These are phyloP conservation scores for Potorous gilbertii DNA, from an alignment of 2,797 vertebrate species.

Conservation along the genomic window DNA sequence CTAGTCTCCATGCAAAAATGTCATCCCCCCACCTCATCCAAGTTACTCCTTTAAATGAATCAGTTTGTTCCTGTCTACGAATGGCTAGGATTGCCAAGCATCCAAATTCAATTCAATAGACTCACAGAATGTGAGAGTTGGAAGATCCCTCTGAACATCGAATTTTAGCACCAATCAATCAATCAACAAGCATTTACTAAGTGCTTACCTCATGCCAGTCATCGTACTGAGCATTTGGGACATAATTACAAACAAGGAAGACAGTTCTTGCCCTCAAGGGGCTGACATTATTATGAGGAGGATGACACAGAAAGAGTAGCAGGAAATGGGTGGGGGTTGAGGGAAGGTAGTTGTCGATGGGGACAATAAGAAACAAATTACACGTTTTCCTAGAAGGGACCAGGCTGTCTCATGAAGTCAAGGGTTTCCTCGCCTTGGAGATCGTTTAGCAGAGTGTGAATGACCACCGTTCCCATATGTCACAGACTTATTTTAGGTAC, in stretches of 20 bases:
- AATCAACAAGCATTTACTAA: background rate
- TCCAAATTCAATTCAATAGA: background rate
- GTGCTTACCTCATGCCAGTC: background rate
- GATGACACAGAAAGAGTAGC: background rate
- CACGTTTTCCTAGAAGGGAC: background rate
- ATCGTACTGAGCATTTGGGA: background rate
- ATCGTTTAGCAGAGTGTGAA: background rate
- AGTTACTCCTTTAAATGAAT: background rate
- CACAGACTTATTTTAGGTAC: background rate
- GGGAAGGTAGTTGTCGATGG: background rate
- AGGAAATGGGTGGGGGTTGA: background rate
- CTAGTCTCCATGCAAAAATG: constrained; percentile 15
- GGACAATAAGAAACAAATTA: background rate
- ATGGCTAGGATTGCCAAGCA: background rate
- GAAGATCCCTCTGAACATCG: background rate
- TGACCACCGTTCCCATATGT: background rate
- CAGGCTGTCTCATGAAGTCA: background rate
- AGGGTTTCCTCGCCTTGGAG: background rate
- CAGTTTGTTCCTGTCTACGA: background rate
- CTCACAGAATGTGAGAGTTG: background rate
- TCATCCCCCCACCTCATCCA: background rate
- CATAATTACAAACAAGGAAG: background rate
- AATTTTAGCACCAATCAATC: background rate
- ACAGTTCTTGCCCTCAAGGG: background rate
- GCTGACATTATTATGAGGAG: background rate